Evolutionary conservation across 2,888 invertebrate genomes (phyloP).

Genomic region (Cephus runcator): DNA sequence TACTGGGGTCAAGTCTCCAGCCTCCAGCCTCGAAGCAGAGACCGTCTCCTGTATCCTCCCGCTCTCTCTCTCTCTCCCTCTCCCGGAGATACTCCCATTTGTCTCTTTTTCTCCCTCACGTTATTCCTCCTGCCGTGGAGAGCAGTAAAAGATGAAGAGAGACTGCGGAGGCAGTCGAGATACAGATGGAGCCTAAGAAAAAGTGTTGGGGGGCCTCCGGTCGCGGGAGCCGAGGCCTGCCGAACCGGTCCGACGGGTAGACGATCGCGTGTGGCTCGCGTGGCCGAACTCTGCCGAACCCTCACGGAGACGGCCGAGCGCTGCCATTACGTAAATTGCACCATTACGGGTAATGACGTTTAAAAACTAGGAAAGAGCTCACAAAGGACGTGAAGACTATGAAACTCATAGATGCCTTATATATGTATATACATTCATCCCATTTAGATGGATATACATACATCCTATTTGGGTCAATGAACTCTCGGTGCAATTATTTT

Average conservation of each 20-base stretch:
- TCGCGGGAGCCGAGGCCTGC: constrained; percentile 20
- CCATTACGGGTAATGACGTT: constrained; percentile 56
- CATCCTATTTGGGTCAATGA: too few species aligned
- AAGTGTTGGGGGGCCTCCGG: constrained; percentile 24
- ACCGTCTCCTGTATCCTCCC: constrained; percentile 15
- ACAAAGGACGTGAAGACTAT: not conserved
- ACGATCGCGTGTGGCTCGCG: constrained; percentile 64
- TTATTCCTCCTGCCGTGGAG: constrained; percentile 22
- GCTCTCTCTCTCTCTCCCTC: constrained; percentile 24
- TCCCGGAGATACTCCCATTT: constrained; percentile 13
- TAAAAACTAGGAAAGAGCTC: constrained; percentile 33
- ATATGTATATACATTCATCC: too few species aligned
- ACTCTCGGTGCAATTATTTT: too few species aligned
- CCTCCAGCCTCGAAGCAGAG: constrained; percentile 37
- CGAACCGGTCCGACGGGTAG: constrained; percentile 53
- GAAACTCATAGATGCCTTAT: too few species aligned
- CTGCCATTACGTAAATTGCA: constrained; percentile 60
- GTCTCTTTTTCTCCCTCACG: constrained; percentile 15
- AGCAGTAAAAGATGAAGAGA: constrained; percentile 20
- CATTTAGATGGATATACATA: too few species aligned
- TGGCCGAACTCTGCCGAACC: constrained; percentile 57
- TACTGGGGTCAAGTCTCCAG: constrained; percentile 51
- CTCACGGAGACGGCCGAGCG: constrained; percentile 35
- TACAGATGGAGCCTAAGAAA: constrained; percentile 26
- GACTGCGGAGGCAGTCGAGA: constrained; percentile 22